Conservation (phyloP, 2,888 invertebrate species). For the Cephus rjabovi region DNA sequence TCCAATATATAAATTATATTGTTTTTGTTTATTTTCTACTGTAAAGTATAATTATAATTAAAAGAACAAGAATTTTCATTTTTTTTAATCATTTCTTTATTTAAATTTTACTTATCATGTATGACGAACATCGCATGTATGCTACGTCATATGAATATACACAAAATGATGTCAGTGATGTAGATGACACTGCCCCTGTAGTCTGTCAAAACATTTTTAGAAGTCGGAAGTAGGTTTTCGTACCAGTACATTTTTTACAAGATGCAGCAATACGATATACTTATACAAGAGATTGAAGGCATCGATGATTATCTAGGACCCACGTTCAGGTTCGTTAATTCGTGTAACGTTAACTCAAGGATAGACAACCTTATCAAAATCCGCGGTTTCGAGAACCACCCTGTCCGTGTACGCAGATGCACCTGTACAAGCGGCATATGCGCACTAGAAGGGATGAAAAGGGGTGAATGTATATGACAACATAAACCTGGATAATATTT, state of each 20-base stretch:
- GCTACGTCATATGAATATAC: too few species aligned
- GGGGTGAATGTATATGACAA: slow-evolving; percentile 13
- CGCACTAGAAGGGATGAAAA: slow-evolving; percentile 50
- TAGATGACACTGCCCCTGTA: too few species aligned
- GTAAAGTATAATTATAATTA: too few species aligned
- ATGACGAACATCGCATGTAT: too few species aligned
- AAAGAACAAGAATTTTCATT: too few species aligned
- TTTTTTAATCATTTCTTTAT: too few species aligned
- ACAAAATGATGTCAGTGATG: too few species aligned
- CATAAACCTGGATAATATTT: background rate
- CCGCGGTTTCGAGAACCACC: slow-evolving; percentile 44
- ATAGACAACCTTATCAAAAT: slow-evolving; percentile 31
- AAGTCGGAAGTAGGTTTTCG: background rate
- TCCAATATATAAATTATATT: too few species aligned
- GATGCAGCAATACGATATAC: slow-evolving; percentile 70
- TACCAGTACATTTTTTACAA: slow-evolving; percentile 18
- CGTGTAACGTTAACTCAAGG: background rate
- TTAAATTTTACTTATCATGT: too few species aligned
- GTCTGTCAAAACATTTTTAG: too few species aligned
- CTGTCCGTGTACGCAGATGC: slow-evolving; percentile 51
- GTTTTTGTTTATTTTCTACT: too few species aligned
- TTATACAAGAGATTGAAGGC: slow-evolving; percentile 86
- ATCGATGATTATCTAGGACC: slow-evolving; percentile 94
- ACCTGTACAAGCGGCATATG: slow-evolving; percentile 43
- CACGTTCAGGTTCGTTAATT: slow-evolving; percentile 77